These are phyloP conservation scores for Aphelenchoides bicaudatus DNA, from an alignment of 2,888 invertebrate species.

Conservation along the genomic window DNA sequence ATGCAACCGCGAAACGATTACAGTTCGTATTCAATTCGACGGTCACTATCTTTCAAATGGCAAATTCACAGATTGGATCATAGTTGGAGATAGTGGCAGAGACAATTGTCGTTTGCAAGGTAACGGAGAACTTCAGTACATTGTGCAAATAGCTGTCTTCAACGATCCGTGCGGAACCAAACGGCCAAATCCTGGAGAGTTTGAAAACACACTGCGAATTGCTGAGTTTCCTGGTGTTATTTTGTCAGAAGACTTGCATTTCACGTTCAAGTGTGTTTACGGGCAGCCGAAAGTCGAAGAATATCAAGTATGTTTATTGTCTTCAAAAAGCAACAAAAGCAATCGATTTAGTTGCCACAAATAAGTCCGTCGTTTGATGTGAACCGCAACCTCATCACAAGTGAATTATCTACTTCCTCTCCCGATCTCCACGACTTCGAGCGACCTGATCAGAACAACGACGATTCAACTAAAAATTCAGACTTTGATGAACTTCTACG, in stretches of 20 bases:
- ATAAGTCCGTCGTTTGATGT: constrained; percentile 51
- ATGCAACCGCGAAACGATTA: constrained; percentile 50
- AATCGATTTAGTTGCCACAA: constrained; percentile 44
- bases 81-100: constrained; percentile 45
- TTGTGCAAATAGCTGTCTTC: constrained; percentile 57
- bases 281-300: constrained; percentile 52
- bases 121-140: constrained; percentile 56
- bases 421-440: not conserved
- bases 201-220: constrained; percentile 58
- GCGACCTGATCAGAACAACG: not conserved
- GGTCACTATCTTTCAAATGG: constrained; percentile 40
- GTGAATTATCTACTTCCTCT: not conserved
- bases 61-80: constrained; percentile 53
- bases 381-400: constrained; percentile 24
- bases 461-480: not conserved
- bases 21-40: constrained; percentile 53
- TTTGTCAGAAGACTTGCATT: constrained; percentile 45
- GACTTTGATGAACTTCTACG: not conserved
- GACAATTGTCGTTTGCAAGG: constrained; percentile 54
- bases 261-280: constrained; percentile 43
- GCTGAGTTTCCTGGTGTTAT: constrained; percentile 57
- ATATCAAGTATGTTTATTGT: too few species aligned
- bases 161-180: constrained; percentile 58
- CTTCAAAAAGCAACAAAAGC: too few species aligned
- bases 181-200: constrained; percentile 51